Percentiles rank a stretch among this genome's conserved stretches.
Evolutionary conservation across 2,797 vertebrate genomes (phyloP).

Genomic region (Choloepus didactylus): DNA sequence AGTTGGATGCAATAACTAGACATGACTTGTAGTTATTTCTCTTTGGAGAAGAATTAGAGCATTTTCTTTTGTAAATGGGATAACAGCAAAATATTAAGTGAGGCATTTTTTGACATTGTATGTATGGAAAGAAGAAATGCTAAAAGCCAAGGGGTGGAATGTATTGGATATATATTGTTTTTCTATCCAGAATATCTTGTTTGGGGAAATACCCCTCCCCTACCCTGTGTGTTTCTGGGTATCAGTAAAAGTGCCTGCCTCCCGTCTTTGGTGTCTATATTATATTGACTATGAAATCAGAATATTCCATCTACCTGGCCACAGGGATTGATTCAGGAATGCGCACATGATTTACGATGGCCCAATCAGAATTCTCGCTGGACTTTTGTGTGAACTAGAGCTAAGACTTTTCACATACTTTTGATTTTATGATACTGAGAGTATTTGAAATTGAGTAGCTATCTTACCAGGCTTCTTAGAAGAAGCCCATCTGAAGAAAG

Average conservation of each 20-base stretch:
- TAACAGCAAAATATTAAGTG: background rate
- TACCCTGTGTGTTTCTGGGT: background rate
- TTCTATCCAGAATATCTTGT: constrained; percentile 20
- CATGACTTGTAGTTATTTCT: background rate
- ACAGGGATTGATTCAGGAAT: background rate
- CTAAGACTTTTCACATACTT: background rate
- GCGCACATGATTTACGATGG: background rate
- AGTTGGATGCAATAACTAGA: background rate
- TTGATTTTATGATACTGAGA: constrained; percentile 19
- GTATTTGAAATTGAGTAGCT: background rate
- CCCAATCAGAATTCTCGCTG: background rate
- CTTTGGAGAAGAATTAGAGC: background rate
- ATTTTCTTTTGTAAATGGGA: constrained; percentile 27
- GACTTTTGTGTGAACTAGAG: background rate
- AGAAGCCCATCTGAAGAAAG: background rate
- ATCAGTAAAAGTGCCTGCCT: background rate
- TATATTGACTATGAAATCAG: background rate
- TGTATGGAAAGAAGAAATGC: background rate
- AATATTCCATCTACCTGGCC: background rate
- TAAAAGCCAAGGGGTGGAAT: background rate
- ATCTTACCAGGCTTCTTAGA: background rate
- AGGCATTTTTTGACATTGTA: background rate
- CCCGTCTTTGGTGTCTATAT: background rate
- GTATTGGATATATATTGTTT: background rate
- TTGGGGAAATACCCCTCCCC: background rate